phyloP scores from a whole-genome alignment of 2,797 vertebrate genomes.

The Anomalospiza imberbis region DNA sequence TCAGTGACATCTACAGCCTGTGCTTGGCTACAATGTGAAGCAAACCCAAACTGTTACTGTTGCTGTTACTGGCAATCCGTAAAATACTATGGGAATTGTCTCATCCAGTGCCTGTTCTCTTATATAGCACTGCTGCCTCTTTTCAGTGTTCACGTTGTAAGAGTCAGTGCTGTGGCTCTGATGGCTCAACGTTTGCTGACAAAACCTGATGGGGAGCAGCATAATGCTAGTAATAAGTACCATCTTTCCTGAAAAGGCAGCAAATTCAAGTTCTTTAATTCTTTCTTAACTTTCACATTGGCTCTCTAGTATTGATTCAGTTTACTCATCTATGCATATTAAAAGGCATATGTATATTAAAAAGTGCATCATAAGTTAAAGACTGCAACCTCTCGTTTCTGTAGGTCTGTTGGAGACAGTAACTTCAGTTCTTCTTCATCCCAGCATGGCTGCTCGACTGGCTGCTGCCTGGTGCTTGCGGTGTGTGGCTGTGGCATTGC shows the following conservation, averaged over 20 bases:
- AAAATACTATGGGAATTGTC: not conserved
- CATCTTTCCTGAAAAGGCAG: not conserved
- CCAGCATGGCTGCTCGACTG: constrained; percentile 96
- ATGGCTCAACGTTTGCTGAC: not conserved
- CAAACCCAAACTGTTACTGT: not conserved
- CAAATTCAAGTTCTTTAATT: not conserved
- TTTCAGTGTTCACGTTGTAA: not conserved
- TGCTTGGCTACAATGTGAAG: not conserved
- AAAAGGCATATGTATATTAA: not conserved
- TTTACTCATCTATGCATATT: not conserved
- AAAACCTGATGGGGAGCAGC: not conserved
- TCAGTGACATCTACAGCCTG: not conserved
- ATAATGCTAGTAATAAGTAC: not conserved
- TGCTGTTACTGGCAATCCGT: not conserved
- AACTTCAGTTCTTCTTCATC: constrained; percentile 94
- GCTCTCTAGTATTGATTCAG: not conserved
- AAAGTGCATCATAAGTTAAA: not conserved
- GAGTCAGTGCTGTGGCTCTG: not conserved
- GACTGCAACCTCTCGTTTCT: not conserved
- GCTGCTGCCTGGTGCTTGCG: constrained; percentile 96
- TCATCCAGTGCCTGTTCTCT: not conserved
- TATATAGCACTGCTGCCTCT: not conserved
- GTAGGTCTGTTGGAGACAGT: constrained; percentile 94
- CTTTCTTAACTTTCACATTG: not conserved
- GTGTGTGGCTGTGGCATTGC: constrained; percentile 92